These are phyloP conservation scores for Limnephilus lunatus DNA, from an alignment of 2,888 invertebrate genomes.

Conservation along the genomic window DNA sequence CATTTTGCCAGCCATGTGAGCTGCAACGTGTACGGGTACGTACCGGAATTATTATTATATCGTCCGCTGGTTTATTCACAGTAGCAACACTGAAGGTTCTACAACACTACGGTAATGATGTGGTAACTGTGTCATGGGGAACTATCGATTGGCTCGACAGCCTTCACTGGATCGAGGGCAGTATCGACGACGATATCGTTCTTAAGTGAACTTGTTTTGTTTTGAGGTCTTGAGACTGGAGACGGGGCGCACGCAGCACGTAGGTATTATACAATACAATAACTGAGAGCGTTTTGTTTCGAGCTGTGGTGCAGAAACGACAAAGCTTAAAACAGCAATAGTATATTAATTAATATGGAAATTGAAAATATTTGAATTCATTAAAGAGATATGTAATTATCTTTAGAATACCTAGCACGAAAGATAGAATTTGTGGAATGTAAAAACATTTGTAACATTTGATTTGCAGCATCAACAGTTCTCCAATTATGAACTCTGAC, in stretches of 20 bases:
- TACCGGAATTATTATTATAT: background rate
- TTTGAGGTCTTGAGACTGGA: background rate
- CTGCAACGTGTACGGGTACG: background rate
- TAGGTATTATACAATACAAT: no score
- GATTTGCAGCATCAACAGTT: no score
- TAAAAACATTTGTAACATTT: no score
- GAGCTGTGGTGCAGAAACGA: background rate
- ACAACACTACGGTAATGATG: background rate
- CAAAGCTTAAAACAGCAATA: no score
- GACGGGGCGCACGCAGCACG: background rate
- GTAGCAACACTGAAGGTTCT: background rate
- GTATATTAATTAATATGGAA: no score
- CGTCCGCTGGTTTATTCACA: background rate
- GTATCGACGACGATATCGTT: background rate
- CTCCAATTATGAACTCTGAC: no score
- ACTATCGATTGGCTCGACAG: constrained; percentile 12
- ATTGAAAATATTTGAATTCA: no score
- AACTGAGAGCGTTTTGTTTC: background rate
- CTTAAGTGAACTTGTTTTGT: constrained; percentile 14
- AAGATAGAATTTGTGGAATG: no score
- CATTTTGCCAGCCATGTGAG: background rate
- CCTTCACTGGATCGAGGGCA: constrained; percentile 2
- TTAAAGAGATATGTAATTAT: no score
- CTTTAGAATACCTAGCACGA: no score
- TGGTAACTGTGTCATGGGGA: constrained; percentile 29